Percentiles rank a stretch among this genome's conserved stretches.
These are phyloP conservation scores for Meda fulgida DNA, from an alignment of 2,797 vertebrate species.

Conservation along the genomic window DNA sequence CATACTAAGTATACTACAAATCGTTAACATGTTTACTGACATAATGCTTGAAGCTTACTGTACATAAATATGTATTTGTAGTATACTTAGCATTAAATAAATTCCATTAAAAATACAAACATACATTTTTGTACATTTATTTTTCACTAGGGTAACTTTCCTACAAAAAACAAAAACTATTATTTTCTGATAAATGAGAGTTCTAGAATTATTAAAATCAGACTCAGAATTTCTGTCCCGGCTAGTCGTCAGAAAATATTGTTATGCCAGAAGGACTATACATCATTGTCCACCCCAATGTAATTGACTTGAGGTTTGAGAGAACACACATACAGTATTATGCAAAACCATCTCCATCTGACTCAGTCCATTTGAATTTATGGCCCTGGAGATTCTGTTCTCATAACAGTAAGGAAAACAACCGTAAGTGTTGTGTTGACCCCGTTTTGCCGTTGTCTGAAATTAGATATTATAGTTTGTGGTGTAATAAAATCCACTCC, in stretches of 20 bases:
- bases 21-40: too few species aligned
- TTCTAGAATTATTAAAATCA: not conserved
- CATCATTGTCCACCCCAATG: not conserved
- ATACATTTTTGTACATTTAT: too few species aligned
- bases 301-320: not conserved
- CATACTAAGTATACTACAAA: too few species aligned
- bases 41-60: too few species aligned
- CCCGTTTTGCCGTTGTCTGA: slow-evolving; percentile 15
- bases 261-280: not conserved
- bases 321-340: not conserved
- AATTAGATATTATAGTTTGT: slow-evolving; percentile 19
- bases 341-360: slow-evolving; percentile 14
- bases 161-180: not conserved
- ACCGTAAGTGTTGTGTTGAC: slow-evolving; percentile 9
- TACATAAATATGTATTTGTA: too few species aligned
- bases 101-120: too few species aligned
- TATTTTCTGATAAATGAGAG: not conserved
- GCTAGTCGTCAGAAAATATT: not conserved
- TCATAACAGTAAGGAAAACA: slow-evolving; percentile 24
- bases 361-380: slow-evolving; percentile 4
- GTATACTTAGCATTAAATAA: too few species aligned
- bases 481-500: not conserved
- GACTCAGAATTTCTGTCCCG: not conserved
- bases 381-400: slow-evolving; percentile 1
- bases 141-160: too few species aligned